Evolutionary conservation across 2,888 invertebrate species (phyloP), one percentile per base, ranked within the genome.

Genomic region (Barypeithes pellucidus): DNA sequence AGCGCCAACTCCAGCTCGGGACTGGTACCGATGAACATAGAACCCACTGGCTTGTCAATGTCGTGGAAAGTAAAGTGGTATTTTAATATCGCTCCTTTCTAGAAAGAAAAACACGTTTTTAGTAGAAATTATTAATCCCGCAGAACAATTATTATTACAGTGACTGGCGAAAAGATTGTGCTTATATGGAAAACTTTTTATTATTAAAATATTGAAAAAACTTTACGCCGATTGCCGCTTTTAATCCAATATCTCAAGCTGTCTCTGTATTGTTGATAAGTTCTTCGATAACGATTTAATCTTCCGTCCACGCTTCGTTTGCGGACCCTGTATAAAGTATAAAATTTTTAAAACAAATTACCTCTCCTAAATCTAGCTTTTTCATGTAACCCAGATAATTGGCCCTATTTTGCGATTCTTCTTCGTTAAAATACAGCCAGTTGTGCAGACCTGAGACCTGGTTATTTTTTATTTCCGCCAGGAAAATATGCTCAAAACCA

Each of bases 401-500:
- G 0, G 91, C 88, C 50, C 89, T 88, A 63, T 91, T 91, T 0
- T 90, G 90, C 47, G 86, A 83, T 87, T 97, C 97, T 85, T 95
- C 92, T 72, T 90, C 89, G 68, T 91, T 89, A 81, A 95, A 95
- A 85, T 94, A 94, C 33, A 97, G 88, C 97, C 97, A 97, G 84
- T 95, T 96, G 85, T 98, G 97, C 76, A 97, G 88, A 8, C 97
- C 97, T 62, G 89, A 92, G 22, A 97, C 91, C 80, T 92, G 91
- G 50, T 90, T 90, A 79, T 92, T 91, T 84, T 94, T 95, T 0
- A 94, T 87, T 88, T 98, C 97, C 0, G 95, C 94, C 2, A 97
- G 90, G 85, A 97, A 96, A 20, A 96, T 91, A 82, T 98, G 97
- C 85, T 98, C 97, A 83, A 97, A 97, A 0, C 96, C 97, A 43